Evolutionary conservation across 2,888 invertebrate species (phyloP).

Genomic region (Meliscaeva auricollis): DNA sequence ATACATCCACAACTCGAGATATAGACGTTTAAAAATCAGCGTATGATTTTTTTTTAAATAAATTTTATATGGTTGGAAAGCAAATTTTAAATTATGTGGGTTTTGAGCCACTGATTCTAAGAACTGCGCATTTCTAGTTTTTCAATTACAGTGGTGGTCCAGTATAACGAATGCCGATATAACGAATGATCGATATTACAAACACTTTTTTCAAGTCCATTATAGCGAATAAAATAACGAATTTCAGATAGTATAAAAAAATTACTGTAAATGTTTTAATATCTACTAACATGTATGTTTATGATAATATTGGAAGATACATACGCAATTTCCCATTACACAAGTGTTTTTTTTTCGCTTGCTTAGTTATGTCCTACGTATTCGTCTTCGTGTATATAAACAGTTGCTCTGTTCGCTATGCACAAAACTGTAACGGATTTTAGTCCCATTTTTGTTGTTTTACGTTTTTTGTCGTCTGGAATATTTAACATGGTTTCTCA

Average conservation of each 20-base stretch:
- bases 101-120: too few species aligned
- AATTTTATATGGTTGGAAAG: too few species aligned
- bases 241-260: neutral
- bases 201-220: conserved; percentile 11
- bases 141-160: conserved; percentile 13
- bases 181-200: conserved; percentile 19
- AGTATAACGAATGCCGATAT: conserved; percentile 13
- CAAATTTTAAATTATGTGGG: too few species aligned
- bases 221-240: neutral
- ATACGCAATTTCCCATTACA: conserved; percentile 1
- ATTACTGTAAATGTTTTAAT: neutral
- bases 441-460: neutral
- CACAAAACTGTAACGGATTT: neutral
- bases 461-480: neutral
- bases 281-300: neutral
- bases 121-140: too few species aligned
- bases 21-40: too few species aligned
- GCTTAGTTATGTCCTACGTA: neutral
- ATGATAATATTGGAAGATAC: conserved; percentile 1
- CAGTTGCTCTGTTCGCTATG: neutral
- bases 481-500: too few species aligned
- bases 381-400: neutral
- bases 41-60: too few species aligned
- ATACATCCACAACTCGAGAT: too few species aligned
- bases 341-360: conserved; percentile 9